These are phyloP conservation scores for Haliclystus octoradiatus DNA, from an alignment of 30 jellyfish, hydroid and myxozoan genomes.

Conservation along the genomic window DNA sequence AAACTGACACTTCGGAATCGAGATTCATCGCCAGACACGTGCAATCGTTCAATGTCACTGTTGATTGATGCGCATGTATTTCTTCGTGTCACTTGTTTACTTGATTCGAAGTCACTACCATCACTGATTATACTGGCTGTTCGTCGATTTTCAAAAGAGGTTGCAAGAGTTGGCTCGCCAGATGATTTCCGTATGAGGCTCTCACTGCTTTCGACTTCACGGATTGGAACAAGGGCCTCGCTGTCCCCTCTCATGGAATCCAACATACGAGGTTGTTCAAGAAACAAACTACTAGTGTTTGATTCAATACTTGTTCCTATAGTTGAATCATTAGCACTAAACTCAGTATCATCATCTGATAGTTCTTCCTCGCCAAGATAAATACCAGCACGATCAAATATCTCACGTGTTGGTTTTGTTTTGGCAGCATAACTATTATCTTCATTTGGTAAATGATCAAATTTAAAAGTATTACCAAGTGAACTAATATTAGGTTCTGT, in stretches of 20 bases:
- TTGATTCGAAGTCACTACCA: not conserved
- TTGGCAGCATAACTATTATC: not conserved
- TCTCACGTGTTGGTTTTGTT: conserved; percentile 20
- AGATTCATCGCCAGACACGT: not conserved
- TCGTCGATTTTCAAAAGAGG: not conserved
- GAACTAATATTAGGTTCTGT: conserved; percentile 49
- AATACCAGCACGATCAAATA: conserved; percentile 47
- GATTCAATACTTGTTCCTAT: not conserved
- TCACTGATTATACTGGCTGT: not conserved
- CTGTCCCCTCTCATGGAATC: not conserved
- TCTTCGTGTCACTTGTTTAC: not conserved
- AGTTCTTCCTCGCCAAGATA: conserved; percentile 64
- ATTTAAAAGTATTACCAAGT: not conserved
- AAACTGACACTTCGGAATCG: conserved; percentile 88
- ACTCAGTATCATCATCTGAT: not conserved
- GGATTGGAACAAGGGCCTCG: conserved; percentile 42
- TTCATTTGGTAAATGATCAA: not conserved
- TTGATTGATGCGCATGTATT: not conserved
- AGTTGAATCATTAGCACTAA: not conserved
- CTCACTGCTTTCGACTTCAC: conserved; percentile 51
- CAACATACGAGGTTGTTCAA: not conserved
- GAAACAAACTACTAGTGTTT: not conserved
- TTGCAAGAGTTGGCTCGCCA: not conserved
- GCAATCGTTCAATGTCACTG: not conserved
- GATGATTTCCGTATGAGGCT: conserved; percentile 4